phyloP scores from a whole-genome alignment of 2,797 vertebrate species.

The Periparus ater region DNA sequence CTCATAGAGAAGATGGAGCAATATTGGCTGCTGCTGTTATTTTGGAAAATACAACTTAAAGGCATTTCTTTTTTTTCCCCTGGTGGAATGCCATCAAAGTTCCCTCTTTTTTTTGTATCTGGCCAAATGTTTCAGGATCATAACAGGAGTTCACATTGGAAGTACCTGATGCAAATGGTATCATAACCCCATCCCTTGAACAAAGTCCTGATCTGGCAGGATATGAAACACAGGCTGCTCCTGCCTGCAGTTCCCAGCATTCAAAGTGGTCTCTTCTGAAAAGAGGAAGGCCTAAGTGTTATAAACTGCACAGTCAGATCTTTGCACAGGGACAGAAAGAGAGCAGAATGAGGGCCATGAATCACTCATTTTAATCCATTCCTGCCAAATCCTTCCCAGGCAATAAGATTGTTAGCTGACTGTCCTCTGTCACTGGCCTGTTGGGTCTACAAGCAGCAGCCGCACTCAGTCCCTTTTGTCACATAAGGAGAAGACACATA shows the following conservation, averaged over 20 bases:
- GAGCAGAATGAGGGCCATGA: not conserved
- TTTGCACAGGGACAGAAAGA: not conserved
- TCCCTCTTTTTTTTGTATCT: not conserved
- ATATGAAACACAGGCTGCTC: not conserved
- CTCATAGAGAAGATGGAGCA: not conserved
- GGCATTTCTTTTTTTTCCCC: not conserved
- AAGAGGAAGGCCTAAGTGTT: not conserved
- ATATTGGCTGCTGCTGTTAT: not conserved
- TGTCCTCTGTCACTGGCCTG: not conserved
- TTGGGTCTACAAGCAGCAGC: not conserved
- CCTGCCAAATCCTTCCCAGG: not conserved
- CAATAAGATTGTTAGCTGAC: not conserved
- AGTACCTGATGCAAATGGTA: not conserved
- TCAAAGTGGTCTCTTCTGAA: not conserved
- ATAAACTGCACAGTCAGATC: not conserved
- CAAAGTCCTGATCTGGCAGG: not conserved
- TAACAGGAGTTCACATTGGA: not conserved
- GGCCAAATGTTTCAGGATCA: not conserved
- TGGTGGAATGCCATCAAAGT: not conserved
- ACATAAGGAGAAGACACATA: constrained; percentile 46
- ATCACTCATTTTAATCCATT: not conserved
- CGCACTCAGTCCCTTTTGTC: not conserved
- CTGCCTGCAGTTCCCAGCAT: not conserved
- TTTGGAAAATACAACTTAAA: not conserved
- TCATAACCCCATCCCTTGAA: not conserved